Conservation (phyloP, 2,113 vertebrate species). For the Dunckerocampus dactyliophorus region DNA sequence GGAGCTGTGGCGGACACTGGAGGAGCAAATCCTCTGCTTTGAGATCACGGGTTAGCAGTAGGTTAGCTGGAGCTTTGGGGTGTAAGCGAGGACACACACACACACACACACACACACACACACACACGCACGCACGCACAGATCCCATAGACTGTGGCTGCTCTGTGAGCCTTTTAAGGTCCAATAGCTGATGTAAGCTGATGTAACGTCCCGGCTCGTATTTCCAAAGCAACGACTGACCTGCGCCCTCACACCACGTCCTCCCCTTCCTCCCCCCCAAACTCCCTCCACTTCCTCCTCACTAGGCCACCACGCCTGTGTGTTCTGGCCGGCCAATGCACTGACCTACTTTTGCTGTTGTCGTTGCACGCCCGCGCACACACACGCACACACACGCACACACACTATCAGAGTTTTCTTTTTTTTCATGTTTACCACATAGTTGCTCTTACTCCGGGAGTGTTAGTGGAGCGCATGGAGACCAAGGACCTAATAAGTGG, state of each 20-base stretch:
- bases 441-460: constrained; percentile 40
- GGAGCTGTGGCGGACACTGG: neutral
- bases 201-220: constrained; percentile 47
- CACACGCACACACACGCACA: constrained; percentile 27
- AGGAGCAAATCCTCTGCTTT: no score
- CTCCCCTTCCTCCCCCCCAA: constrained; percentile 7
- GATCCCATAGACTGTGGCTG: neutral
- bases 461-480: constrained; percentile 19
- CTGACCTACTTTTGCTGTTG: constrained; percentile 72
- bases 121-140: neutral
- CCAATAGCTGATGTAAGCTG: constrained; percentile 46
- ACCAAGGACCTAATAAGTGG: neutral
- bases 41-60: constrained; percentile 5
- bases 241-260: constrained; percentile 46
- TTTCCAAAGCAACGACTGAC: constrained; percentile 59
- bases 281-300: constrained; percentile 8
- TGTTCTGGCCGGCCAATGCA: constrained; percentile 56
- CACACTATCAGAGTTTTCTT: constrained; percentile 31
- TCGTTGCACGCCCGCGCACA: constrained; percentile 37
- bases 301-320: constrained; percentile 52
- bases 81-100: neutral
- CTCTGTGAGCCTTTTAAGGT: constrained; percentile 22
- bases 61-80: neutral
- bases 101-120: neutral
- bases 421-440: constrained; percentile 47